A percentile compares a stretch with the other conserved stretches of the same genome.
These are phyloP conservation scores for Agonopterix heracliana DNA, from an alignment of 2,888 invertebrate genomes.

Conservation along the genomic window DNA sequence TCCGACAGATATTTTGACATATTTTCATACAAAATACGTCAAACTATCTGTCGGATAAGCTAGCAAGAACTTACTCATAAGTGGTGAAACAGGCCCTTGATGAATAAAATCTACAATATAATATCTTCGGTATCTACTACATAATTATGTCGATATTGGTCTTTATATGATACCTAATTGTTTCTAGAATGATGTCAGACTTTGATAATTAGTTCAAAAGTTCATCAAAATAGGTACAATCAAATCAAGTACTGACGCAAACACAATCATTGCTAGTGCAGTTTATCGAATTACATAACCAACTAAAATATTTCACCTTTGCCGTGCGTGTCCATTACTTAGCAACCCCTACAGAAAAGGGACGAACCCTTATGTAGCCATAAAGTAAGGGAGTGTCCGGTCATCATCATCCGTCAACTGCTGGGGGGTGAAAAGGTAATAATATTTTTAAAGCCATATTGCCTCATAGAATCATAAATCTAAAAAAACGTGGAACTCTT, in stretches of 20 bases:
- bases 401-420: conserved; percentile 52
- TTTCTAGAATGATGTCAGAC: conserved; percentile 2
- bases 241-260: conserved; percentile 9
- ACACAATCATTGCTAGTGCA: conserved; percentile 4
- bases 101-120: too few relatives aligned
- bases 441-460: conserved; percentile 31
- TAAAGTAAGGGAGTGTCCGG: conserved; percentile 53
- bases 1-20: too few relatives aligned
- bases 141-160: too few relatives aligned
- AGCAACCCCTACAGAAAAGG: conserved; percentile 39
- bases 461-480: conserved; percentile 31
- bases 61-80: too few relatives aligned
- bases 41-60: too few relatives aligned
- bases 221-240: conserved; percentile 27
- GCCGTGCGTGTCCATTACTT: conserved; percentile 34
- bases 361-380: conserved; percentile 46
- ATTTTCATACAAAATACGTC: too few relatives aligned
- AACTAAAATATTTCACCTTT: conserved; percentile 34
- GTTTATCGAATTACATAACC: conserved; percentile 5
- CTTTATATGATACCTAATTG: background rate
- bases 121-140: too few relatives aligned
- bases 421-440: conserved; percentile 39
- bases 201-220: conserved; percentile 45
- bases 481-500: conserved; percentile 13
- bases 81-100: too few relatives aligned